These are phyloP conservation scores for Phymanthus crucifer DNA, from an alignment of 92 coral and sea anemone genomes.

Conservation along the genomic window DNA sequence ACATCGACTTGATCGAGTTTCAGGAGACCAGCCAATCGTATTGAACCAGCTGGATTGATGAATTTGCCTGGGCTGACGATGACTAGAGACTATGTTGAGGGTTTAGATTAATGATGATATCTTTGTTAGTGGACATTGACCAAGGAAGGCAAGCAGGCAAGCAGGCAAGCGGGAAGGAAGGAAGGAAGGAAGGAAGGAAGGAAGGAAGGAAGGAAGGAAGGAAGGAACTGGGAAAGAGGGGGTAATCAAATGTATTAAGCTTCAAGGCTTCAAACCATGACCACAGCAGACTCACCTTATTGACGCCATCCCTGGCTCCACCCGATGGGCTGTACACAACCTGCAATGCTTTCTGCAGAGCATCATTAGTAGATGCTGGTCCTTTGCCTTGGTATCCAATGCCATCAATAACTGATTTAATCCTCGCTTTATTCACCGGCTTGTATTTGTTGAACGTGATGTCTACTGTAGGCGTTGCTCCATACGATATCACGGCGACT, in stretches of 20 bases:
- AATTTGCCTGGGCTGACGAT: slow-evolving; percentile 55
- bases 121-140: too few relatives aligned
- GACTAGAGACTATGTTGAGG: slow-evolving; percentile 42
- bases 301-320: slow-evolving; percentile 39
- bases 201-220: too few relatives aligned
- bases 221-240: too few relatives aligned
- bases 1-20: slow-evolving; percentile 58
- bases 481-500: slow-evolving; percentile 52
- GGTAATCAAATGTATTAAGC: too few relatives aligned
- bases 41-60: slow-evolving; percentile 32
- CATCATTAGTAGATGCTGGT: slow-evolving; percentile 21
- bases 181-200: too few relatives aligned
- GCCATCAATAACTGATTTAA: slow-evolving; percentile 3
- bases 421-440: slow-evolving; percentile 19
- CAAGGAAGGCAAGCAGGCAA: too few relatives aligned
- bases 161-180: too few relatives aligned
- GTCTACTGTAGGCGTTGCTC: slow-evolving; percentile 19
- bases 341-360: slow-evolving; percentile 14
- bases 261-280: not conserved
- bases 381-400: slow-evolving; percentile 24
- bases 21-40: slow-evolving; percentile 40
- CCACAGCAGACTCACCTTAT: slow-evolving; percentile 17
- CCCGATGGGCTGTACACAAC: slow-evolving; percentile 2
- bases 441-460: slow-evolving; percentile 22
- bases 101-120: not conserved